phyloP scores from a whole-genome alignment of 1,140 invertebrate species.

The Teleopsis dalmanni region DNA sequence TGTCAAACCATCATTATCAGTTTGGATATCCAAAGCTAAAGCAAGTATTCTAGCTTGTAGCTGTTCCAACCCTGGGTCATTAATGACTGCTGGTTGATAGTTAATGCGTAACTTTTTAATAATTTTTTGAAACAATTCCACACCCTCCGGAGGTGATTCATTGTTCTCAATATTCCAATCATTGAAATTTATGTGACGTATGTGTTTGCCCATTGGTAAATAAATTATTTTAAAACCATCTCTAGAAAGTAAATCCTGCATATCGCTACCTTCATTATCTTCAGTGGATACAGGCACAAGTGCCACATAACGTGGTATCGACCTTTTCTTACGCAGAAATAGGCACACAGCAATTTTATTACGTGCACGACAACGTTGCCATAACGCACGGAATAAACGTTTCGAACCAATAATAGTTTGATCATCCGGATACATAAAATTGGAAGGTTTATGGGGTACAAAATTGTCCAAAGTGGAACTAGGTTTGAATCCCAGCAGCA shows the following conservation, averaged over 20 bases:
- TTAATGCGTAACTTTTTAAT: slow-evolving; percentile 31
- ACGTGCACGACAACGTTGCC: slow-evolving; percentile 34
- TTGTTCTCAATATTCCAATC: slow-evolving; percentile 33
- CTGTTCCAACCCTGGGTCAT: slow-evolving; percentile 30
- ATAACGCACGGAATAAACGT: slow-evolving; percentile 34
- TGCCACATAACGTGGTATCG: slow-evolving; percentile 34
- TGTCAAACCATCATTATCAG: slow-evolving; percentile 18
- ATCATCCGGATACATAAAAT: slow-evolving; percentile 42
- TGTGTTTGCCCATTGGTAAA: slow-evolving; percentile 30
- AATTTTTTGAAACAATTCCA: slow-evolving; percentile 31
- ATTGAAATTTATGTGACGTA: slow-evolving; percentile 26
- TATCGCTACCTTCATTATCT: neutral
- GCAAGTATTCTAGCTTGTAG: slow-evolving; percentile 31
- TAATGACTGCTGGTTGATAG: slow-evolving; percentile 33
- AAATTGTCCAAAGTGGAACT: slow-evolving; percentile 19
- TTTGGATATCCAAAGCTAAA: slow-evolving; percentile 28
- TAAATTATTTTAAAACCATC: slow-evolving; percentile 42
- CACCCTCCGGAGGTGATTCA: slow-evolving; percentile 18
- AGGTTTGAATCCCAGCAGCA: slow-evolving; percentile 39
- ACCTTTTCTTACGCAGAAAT: slow-evolving; percentile 35
- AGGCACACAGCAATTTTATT: slow-evolving; percentile 38
- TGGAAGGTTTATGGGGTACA: slow-evolving; percentile 28
- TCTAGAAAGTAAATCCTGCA: slow-evolving; percentile 22
- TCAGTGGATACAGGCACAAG: slow-evolving; percentile 25
- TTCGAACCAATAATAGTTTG: slow-evolving; percentile 32